phyloP scores from a whole-genome alignment of 2,113 vertebrate species.

The Takifugu bimaculatus region DNA sequence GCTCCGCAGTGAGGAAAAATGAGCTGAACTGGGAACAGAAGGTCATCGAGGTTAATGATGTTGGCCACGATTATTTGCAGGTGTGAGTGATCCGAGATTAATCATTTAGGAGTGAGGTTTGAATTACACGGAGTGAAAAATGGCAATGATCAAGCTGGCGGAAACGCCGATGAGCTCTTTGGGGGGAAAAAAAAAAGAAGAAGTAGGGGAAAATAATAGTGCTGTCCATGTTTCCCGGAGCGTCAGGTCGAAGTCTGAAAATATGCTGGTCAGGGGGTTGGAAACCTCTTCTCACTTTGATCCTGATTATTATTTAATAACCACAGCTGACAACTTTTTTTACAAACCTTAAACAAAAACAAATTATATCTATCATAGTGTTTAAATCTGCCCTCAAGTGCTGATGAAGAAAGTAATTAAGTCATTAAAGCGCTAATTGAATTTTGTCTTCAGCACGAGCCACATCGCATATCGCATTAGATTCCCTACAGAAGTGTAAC shows the following conservation, averaged over 20 bases:
- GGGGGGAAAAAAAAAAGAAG: constrained; percentile 22
- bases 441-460: background rate
- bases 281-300: background rate
- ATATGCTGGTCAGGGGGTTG: background rate
- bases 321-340: constrained; percentile 12
- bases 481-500: background rate
- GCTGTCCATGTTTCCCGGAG: constrained; percentile 2
- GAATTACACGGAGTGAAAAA: constrained; percentile 53
- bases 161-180: constrained; percentile 40
- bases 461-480: background rate
- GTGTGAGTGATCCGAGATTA: constrained; percentile 63
- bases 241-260: constrained; percentile 7
- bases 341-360: constrained; percentile 3
- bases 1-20: constrained; percentile 54
- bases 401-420: background rate
- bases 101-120: constrained; percentile 48
- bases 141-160: constrained; percentile 44
- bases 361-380: background rate
- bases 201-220: constrained; percentile 13
- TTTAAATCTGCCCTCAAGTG: background rate
- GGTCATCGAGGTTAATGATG: constrained; percentile 69
- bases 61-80: constrained; percentile 66
- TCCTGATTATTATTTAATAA: constrained; percentile 2
- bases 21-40: constrained; percentile 41
- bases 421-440: background rate